A percentile compares a stretch with the other conserved stretches of the same genome.
phyloP scores from a whole-genome alignment of 2,797 vertebrate genomes.

The Cuculus canorus region DNA sequence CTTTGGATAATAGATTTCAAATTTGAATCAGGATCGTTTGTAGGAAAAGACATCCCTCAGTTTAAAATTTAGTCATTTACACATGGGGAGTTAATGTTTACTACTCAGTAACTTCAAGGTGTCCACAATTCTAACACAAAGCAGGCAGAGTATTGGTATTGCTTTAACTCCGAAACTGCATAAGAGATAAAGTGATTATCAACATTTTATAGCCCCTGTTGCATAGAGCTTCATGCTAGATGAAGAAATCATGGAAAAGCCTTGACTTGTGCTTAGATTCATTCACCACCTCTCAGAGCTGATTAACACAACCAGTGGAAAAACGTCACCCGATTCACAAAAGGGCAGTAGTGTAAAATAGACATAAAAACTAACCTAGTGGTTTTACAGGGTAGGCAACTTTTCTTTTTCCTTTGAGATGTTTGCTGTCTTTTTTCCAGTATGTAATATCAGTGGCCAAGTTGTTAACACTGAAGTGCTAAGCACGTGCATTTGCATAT shows the following conservation, averaged over 20 bases:
- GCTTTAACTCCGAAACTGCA: background rate
- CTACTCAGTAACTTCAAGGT: background rate
- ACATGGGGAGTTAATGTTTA: background rate
- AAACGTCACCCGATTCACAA: background rate
- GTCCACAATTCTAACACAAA: background rate
- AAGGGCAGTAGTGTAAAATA: background rate
- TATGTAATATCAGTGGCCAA: background rate
- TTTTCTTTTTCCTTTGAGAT: constrained; percentile 33
- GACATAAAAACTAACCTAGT: background rate
- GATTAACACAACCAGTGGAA: background rate
- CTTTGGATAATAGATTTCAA: background rate
- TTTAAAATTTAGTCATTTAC: background rate
- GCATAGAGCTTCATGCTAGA: background rate
- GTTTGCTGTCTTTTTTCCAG: background rate
- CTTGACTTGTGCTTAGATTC: background rate
- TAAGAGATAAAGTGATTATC: background rate
- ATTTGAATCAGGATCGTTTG: background rate
- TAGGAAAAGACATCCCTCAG: background rate
- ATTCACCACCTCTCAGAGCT: background rate
- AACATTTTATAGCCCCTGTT: background rate
- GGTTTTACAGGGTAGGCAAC: background rate
- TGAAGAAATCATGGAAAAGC: background rate
- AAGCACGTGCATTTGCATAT: background rate
- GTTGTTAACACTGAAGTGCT: background rate
- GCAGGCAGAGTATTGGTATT: background rate